Evolutionary conservation across 2,888 invertebrate genomes (phyloP), one percentile per base, ranked within the genome.

Genomic region (Ectemnius lituratus): DNA sequence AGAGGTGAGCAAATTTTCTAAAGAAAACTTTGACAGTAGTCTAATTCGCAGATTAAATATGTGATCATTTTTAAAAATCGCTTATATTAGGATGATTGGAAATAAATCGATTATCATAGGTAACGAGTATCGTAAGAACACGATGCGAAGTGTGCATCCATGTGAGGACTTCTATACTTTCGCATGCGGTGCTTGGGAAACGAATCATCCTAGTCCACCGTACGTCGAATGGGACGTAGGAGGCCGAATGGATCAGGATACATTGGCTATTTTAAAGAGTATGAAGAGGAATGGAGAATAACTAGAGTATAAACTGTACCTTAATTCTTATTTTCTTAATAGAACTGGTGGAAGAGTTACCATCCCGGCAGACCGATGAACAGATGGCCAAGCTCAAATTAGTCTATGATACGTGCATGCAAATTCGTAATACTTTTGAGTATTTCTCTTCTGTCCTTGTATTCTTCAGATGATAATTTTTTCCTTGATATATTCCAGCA

Each of bases 151-250:
- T 23, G 58, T 20, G 23, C 27, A 58, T 23, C 58, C 58, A 20
- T 58, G 58, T 27, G 20, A 58, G 13, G 27, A 58, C 18, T 58
- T 58, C 14, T 58, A 58, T 58, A 58, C 16, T 27, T 58, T 20
- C 23, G 58, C 58, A 11, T 58, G 58, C 58, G 23, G 27, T 23
- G 13, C 8, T 20, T 58, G 58, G 58, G 20, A 27, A 18, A 20
- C 5, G 14, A 58, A 23, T 8, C 27, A 58, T 27, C 27, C 58
- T 27, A 18, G 20, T 14, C 27, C 58, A 23, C 14, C 14, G 6
- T 13, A 23, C 58, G 3, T 3, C 14, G 27, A 23, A 1, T 58
- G 58, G 58, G 23, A 18, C 20, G 27, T 27, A 37, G 8, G 3
- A 37, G 8, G 1, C 11, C 37, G 11, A 27, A 58, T 58, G 8